Conservation (phyloP, 2,888 invertebrate genomes). For the Sisyra nigra region DNA sequence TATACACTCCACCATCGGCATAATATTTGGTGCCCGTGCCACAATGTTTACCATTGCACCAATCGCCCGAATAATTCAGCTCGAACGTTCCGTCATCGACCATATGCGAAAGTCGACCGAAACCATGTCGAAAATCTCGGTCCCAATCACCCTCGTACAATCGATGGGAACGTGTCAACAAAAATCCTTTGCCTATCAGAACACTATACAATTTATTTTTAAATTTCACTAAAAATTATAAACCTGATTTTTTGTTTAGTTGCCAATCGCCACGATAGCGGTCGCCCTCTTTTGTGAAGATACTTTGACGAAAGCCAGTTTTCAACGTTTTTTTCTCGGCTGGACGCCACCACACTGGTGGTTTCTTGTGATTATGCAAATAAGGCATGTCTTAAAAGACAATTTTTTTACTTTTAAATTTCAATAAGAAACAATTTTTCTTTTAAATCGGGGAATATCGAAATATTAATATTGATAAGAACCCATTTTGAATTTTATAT, state of each 20-base stretch:
- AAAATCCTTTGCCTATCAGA: slow-evolving; percentile 33
- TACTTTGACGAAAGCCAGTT: slow-evolving; percentile 37
- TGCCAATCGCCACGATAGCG: slow-evolving; percentile 46
- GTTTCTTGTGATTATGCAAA: slow-evolving; percentile 15
- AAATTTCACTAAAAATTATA: neutral
- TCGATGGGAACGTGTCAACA: slow-evolving; percentile 29
- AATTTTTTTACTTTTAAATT: too few relatives aligned
- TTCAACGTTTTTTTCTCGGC: slow-evolving; percentile 33
- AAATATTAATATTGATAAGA: too few relatives aligned
- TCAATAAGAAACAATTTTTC: too few relatives aligned
- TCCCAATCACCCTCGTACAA: slow-evolving; percentile 48
- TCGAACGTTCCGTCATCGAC: slow-evolving; percentile 27
- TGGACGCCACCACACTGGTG: slow-evolving; percentile 17
- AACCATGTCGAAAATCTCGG: slow-evolving; percentile 37
- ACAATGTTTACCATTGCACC: slow-evolving; percentile 37
- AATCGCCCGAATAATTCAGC: slow-evolving; percentile 39
- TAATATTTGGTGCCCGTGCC: slow-evolving; percentile 40
- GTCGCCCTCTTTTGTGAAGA: slow-evolving; percentile 34
- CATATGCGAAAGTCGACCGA: slow-evolving; percentile 32
- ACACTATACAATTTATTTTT: neutral
- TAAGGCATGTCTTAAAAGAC: slow-evolving; percentile 19
- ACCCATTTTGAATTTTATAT: too few relatives aligned
- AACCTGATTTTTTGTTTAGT: slow-evolving; percentile 29
- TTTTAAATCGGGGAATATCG: too few relatives aligned
- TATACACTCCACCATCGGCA: slow-evolving; percentile 38